Evolutionary conservation across 2,888 invertebrate species (phyloP).

Genomic region (Trypoxylon attenuatum): DNA sequence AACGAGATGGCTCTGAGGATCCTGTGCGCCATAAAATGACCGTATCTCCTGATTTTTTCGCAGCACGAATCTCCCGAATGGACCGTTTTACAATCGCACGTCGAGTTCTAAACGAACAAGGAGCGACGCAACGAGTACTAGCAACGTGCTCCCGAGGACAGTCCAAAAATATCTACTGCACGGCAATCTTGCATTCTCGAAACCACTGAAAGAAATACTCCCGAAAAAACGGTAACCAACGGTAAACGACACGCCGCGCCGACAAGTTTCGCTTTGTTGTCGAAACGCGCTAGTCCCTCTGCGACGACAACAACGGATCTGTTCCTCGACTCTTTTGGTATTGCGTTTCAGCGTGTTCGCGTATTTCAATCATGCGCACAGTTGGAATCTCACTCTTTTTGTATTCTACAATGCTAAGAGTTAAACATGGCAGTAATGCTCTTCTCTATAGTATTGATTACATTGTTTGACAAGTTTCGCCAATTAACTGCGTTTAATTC

Average conservation of each 20-base stretch:
- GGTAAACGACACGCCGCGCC: not conserved
- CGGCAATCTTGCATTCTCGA: not conserved
- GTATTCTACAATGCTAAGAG: no score
- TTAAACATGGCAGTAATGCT: no score
- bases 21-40: conserved; percentile 49
- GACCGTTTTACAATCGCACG: conserved; percentile 50
- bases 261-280: not conserved
- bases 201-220: not conserved
- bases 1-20: no score
- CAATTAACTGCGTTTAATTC: no score
- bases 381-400: no score
- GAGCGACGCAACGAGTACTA: not conserved
- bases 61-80: conserved; percentile 24
- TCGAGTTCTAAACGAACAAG: conserved; percentile 17
- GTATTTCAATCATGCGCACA: not conserved
- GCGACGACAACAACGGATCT: not conserved
- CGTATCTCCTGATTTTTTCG: conserved; percentile 50
- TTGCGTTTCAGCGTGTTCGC: not conserved
- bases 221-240: not conserved
- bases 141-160: not conserved
- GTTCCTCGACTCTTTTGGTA: not conserved
- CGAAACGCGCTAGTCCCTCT: not conserved
- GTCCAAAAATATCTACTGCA: conserved; percentile 5
- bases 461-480: not conserved
- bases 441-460: not conserved